These are phyloP conservation scores for Smutsia gigantea DNA, from an alignment of 2,797 vertebrate genomes.

Conservation along the genomic window DNA sequence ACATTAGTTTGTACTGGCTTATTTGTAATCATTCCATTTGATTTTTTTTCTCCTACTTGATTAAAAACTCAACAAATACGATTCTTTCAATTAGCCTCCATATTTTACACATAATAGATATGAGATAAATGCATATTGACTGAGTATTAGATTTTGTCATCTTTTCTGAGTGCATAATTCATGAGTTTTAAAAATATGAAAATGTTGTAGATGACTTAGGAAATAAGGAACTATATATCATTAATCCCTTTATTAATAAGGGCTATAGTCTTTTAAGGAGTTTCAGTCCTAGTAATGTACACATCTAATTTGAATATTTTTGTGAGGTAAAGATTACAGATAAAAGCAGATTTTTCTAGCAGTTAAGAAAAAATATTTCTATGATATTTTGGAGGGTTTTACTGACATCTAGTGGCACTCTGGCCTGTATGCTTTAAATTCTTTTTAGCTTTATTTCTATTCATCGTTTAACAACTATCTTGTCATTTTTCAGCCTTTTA, in stretches of 20 bases:
- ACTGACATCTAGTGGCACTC: constrained; percentile 79
- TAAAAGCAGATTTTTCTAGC: constrained; percentile 4
- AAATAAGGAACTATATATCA: not conserved
- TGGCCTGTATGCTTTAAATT: constrained; percentile 3
- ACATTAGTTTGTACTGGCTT: not conserved
- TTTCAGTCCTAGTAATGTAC: not conserved
- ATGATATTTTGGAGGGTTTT: constrained; percentile 57
- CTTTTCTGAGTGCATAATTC: not conserved
- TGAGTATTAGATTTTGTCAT: not conserved
- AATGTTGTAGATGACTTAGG: not conserved
- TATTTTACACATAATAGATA: constrained; percentile 30
- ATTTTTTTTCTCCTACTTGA: constrained; percentile 50
- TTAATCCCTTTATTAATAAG: constrained; percentile 15
- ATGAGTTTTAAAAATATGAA: constrained; percentile 13
- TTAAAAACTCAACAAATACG: constrained; percentile 51
- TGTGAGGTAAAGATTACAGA: not conserved
- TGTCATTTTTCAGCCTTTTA: constrained; percentile 22
- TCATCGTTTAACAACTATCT: not conserved
- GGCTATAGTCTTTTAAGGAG: constrained; percentile 7
- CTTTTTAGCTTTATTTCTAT: not conserved
- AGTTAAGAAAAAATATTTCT: not conserved
- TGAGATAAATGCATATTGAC: not conserved
- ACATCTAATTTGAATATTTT: not conserved
- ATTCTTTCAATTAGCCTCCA: constrained; percentile 28
- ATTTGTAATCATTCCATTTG: constrained; percentile 49